phyloP scores from a whole-genome alignment of 1,140 invertebrate species.

The Scaptodrosophila lebanonensis region DNA sequence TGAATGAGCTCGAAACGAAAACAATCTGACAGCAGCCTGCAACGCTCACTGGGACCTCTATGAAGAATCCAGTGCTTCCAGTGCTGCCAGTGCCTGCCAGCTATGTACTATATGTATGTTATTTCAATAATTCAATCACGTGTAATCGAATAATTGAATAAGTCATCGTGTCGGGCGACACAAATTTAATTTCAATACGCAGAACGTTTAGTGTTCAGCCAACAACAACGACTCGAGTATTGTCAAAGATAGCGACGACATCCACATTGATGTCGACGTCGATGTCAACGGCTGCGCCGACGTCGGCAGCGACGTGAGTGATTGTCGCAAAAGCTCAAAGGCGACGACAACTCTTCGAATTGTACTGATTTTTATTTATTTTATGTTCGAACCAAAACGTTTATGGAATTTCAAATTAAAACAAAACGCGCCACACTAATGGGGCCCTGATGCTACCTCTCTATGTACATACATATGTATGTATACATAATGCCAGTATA shows the following conservation, averaged over 20 bases:
- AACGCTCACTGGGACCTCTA: too few species aligned
- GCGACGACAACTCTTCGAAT: conserved; percentile 68
- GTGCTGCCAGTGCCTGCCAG: too few species aligned
- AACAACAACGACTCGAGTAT: conserved; percentile 25
- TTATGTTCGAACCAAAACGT: conserved; percentile 72
- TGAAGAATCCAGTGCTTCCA: too few species aligned
- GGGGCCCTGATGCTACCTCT: neutral
- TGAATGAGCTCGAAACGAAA: neutral
- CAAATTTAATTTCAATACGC: conserved; percentile 74
- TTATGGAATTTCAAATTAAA: conserved; percentile 61
- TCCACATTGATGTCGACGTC: too few species aligned
- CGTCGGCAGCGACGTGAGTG: conserved; percentile 59
- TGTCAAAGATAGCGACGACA: conserved; percentile 61
- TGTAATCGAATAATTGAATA: conserved; percentile 75
- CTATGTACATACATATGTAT: conserved; percentile 25
- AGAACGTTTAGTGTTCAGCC: conserved; percentile 52
- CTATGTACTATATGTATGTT: conserved; percentile 2
- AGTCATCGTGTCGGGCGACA: conserved; percentile 72
- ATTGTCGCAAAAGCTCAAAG: conserved; percentile 75
- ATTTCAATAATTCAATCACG: conserved; percentile 75
- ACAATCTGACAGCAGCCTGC: neutral
- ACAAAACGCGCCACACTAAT: conserved; percentile 35
- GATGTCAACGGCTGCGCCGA: too few species aligned
- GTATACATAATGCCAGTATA: too few species aligned
- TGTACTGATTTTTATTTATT: conserved; percentile 76